Base-by-base conservation (phyloP, 2,113 vertebrate genomes). In the Lota lota region DNA sequence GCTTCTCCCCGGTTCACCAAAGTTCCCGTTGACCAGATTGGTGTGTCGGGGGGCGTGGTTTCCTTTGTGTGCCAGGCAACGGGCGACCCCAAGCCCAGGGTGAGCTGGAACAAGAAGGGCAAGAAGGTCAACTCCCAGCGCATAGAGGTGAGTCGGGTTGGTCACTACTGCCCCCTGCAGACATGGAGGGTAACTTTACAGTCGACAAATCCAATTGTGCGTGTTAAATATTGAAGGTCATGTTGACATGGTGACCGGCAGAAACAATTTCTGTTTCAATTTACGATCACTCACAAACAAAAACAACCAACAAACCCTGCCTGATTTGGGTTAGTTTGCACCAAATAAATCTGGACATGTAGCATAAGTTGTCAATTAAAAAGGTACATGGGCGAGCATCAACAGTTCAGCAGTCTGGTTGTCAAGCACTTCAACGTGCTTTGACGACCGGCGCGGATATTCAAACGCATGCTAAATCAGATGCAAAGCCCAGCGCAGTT, bases 71-170 rank as follows among this genome's bases (percentile, higher is more conserved):
- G 97, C 87, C 97, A 98, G 79, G 97, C 97, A 0, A 92, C 93
- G 0, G 97, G 97, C 0, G 94, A 98, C 79, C 97, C 97, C 16
- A 97, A 97, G 85, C 97, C 97, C 0, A 93, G 91, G 60, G 96
- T 99, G 64, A 97, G 94, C 77, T 99, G 97, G 97, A 98, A 96
- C 89, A 99, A 99, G 90, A 98, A 98, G 72, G 97, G 97, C 66
- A 99, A 99, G 87, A 96, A 97, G 75, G 97, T 99, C 78, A 99
- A 97, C 84, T 99, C 97, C 0, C 97, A 99, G 85, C 93, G 97
- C 58, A 98, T 99, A 7, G 97, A 99, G 97, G 97, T 99, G 77
- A 90, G 89, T 68, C 47, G 12, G 6, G 6, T 24, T 24, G 47
- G 33, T 19, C 54, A 14, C 28, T 69, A 21, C 40, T 64, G 60